These are phyloP conservation scores for Sinohyriopsis cumingii DNA, from an alignment of 2,888 invertebrate genomes.

Conservation along the genomic window DNA sequence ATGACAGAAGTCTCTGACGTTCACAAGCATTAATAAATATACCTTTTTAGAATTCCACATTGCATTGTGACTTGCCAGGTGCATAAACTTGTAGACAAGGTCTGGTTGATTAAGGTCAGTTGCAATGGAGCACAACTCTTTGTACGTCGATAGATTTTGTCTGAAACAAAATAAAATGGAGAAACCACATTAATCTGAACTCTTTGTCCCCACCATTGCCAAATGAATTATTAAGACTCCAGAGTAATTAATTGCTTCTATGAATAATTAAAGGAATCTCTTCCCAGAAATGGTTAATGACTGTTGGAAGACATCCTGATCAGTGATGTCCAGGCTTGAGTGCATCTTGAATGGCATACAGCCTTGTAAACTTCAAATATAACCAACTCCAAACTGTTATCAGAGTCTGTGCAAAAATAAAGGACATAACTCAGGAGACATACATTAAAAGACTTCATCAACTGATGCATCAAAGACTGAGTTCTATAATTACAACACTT, in stretches of 20 bases:
- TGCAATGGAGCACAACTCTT: slow-evolving; percentile 92
- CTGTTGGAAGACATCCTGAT: too few relatives aligned
- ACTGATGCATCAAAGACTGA: too few relatives aligned
- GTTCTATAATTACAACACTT: too few relatives aligned
- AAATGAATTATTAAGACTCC: not conserved
- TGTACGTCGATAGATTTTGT: slow-evolving; percentile 92
- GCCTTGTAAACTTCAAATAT: not conserved
- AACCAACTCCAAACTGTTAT: too few relatives aligned
- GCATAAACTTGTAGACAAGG: slow-evolving; percentile 95
- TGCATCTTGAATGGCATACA: too few relatives aligned
- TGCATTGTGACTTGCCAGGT: slow-evolving; percentile 94
- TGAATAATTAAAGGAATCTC: too few relatives aligned
- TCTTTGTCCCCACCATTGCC: not conserved
- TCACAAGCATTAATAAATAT: slow-evolving; percentile 18
- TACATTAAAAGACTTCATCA: too few relatives aligned
- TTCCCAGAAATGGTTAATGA: too few relatives aligned
- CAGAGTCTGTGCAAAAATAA: too few relatives aligned
- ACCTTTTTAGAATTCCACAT: slow-evolving; percentile 94
- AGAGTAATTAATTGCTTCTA: too few relatives aligned
- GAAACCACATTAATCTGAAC: not conserved
- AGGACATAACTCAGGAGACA: too few relatives aligned
- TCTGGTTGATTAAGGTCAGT: slow-evolving; percentile 96
- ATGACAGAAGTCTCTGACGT: not conserved
- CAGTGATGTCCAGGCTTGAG: too few relatives aligned
- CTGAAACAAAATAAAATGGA: slow-evolving; percentile 75